These are phyloP conservation scores for Microtus richardsoni DNA, from an alignment of 2,113 vertebrate species.

Conservation along the genomic window DNA sequence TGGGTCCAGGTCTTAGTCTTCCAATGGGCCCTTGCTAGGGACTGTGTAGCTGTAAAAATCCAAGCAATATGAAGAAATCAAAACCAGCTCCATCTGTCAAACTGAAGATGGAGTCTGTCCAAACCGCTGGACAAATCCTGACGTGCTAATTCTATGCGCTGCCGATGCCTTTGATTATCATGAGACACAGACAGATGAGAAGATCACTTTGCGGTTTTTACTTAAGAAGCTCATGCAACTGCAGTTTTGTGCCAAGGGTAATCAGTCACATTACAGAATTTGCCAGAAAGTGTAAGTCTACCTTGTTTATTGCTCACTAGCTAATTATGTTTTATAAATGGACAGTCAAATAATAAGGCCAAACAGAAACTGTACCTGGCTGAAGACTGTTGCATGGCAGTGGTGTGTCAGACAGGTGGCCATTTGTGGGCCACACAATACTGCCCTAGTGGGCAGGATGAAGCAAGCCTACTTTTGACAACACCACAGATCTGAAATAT, in stretches of 20 bases:
- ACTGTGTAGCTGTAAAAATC: conserved; percentile 10
- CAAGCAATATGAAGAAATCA: conserved; percentile 78
- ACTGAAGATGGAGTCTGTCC: conserved; percentile 76
- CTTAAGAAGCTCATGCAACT: conserved; percentile 81
- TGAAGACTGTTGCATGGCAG: conserved; percentile 59
- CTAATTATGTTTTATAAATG: conserved; percentile 83
- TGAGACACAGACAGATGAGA: conserved; percentile 86
- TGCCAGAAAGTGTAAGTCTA: conserved; percentile 84
- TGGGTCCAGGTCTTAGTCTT: conserved; percentile 13
- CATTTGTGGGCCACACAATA: conserved; percentile 33
- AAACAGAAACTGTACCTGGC: conserved; percentile 74
- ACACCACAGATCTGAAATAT: conserved; percentile 19
- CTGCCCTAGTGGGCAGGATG: neutral
- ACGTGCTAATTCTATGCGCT: conserved; percentile 81
- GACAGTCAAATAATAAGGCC: conserved; percentile 75
- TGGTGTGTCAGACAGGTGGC: conserved; percentile 26
- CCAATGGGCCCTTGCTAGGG: neutral
- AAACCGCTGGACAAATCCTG: conserved; percentile 79
- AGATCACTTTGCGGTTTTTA: conserved; percentile 84
- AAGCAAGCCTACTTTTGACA: neutral
- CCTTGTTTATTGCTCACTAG: conserved; percentile 83
- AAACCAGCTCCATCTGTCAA: conserved; percentile 82
- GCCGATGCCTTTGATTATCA: conserved; percentile 83
- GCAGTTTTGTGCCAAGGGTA: conserved; percentile 81
- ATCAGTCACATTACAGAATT: conserved; percentile 82